Evolutionary conservation across 2,888 invertebrate species (phyloP), one percentile per base, ranked within the genome.

Genomic region (Perizoma affinitatum): DNA sequence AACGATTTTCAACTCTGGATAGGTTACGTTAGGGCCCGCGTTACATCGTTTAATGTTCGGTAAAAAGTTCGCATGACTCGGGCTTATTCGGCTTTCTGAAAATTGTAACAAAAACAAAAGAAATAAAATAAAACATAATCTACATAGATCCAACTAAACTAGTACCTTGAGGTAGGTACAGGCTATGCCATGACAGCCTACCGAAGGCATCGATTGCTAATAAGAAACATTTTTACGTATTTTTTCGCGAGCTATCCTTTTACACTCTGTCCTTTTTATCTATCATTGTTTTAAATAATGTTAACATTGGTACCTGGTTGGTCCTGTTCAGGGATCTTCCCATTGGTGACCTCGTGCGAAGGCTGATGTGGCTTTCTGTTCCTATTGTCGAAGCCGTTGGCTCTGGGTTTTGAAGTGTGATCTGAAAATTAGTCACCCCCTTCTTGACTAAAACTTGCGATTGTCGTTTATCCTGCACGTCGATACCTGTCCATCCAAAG

Each of bases 1-100:
- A 74, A 90, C 90, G 58, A 90, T 79, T 88, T 88, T 89, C 83
- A 91, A 80, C 78, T 90, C 89, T 73, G 90, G 90, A 70, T 84
- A 88, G 54, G 78, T 82, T 60, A 76, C 68, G 42, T 76, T 74
- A 70, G 76, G 64, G 70, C 80, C 76, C 68, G 74, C 60, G 70
- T 71, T 74, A 69, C 66, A 68, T 5, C 61, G 48, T 78, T 66
- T 68, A 66, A 72, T 67, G 70, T 75, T 80, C 73, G 77, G 56
- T 76, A 84, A 73, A 73, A 79, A 76, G 71, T 74, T 80, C 76
- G 70, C 74, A 73, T 76, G 72, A 71, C 78, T 71, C 73, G 80
- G 71, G 70, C 70, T 78, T 76, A 83, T 72, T 71, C 82, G 79
- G 78, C 78, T 67, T 73, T 84, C 88, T 88, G 88, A 78, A 88